Conservation (phyloP, 2,113 vertebrate species). For the Micromys minutus region DNA sequence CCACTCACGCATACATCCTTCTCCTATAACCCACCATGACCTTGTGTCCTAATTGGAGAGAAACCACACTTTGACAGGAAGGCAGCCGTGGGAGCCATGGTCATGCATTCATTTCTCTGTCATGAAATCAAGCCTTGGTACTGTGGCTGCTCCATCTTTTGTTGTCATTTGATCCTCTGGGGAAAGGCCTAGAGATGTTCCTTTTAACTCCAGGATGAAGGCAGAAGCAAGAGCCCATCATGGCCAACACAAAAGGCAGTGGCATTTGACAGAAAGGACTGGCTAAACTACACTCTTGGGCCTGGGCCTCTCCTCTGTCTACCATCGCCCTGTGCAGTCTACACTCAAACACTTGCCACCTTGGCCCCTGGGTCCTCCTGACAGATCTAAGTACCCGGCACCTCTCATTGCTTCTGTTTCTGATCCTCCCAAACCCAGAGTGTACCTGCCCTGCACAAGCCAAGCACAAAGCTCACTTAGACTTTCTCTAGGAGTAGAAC, state of each 20-base stretch:
- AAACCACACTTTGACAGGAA: neutral
- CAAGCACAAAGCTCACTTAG: neutral
- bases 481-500: neutral
- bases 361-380: neutral
- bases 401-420: neutral
- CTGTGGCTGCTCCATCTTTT: neutral
- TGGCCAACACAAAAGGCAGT: neutral
- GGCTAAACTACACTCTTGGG: neutral
- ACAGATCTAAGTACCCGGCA: neutral
- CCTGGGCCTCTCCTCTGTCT: neutral
- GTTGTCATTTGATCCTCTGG: constrained; percentile 9
- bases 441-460: neutral
- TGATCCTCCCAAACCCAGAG: neutral
- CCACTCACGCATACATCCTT: neutral
- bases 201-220: neutral
- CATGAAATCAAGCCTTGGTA: constrained; percentile 32
- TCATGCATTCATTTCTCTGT: neutral
- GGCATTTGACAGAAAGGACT: neutral
- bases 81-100: neutral
- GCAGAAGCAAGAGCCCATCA: neutral
- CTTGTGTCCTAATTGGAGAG: neutral
- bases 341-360: neutral
- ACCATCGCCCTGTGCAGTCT: neutral
- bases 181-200: neutral
- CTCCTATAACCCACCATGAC: neutral